Conservation (phyloP, 2,113 vertebrate genomes). For the Tragulus kanchil region DNA sequence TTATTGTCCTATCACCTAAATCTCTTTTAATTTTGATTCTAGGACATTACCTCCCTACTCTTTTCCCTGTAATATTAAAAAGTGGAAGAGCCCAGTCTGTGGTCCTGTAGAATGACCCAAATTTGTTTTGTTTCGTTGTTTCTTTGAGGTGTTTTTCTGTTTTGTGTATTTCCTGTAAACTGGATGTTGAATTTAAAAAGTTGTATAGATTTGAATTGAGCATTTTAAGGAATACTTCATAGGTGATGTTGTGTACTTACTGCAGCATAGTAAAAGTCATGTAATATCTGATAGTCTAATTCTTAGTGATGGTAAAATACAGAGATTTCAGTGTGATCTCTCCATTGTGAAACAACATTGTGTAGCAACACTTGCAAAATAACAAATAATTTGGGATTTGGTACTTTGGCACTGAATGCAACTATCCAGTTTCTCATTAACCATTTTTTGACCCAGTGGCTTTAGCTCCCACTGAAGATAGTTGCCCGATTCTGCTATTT, state of each 20-base stretch:
- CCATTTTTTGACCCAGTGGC: constrained; percentile 11
- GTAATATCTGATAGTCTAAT: background rate
- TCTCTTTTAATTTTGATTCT: constrained; percentile 36
- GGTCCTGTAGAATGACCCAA: background rate
- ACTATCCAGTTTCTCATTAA: background rate
- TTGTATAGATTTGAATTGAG: background rate
- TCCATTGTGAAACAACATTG: constrained; percentile 5
- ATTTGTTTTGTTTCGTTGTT: constrained; percentile 55
- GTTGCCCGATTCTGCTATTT: constrained; percentile 33
- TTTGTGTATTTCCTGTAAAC: background rate
- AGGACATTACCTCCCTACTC: background rate
- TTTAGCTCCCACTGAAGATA: constrained; percentile 25
- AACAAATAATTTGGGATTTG: constrained; percentile 13
- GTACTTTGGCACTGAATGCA: background rate
- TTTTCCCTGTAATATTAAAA: background rate
- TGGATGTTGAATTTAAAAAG: background rate
- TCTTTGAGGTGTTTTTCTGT: background rate
- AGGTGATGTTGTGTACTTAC: background rate
- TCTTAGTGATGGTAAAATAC: constrained; percentile 43
- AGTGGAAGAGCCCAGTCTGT: background rate
- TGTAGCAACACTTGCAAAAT: constrained; percentile 9
- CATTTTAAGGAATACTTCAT: constrained; percentile 27
- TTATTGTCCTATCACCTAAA: constrained; percentile 10
- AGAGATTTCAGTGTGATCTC: background rate
- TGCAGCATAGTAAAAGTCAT: background rate